Percentiles rank a stretch among this genome's conserved stretches.
phyloP scores from a whole-genome alignment of 2,797 vertebrate species.

The Onychomys leucogaster region DNA sequence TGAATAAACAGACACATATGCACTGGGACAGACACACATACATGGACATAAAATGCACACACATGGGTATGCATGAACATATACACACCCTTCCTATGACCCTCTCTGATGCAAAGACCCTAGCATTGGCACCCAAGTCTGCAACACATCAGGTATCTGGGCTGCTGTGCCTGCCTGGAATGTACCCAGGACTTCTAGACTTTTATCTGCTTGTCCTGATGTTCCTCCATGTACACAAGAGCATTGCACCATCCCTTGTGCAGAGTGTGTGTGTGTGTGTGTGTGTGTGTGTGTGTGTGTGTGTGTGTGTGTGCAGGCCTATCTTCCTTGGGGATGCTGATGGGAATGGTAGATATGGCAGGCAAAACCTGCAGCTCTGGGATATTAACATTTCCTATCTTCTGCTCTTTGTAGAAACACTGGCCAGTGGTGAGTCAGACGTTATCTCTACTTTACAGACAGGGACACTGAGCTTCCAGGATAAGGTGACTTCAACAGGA shows the following conservation, averaged over 20 bases:
- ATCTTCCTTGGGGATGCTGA: accelerated
- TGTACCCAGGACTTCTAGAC: background rate
- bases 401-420: background rate
- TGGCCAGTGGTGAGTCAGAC: background rate
- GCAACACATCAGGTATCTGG: background rate
- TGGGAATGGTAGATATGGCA: background rate
- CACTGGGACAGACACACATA: background rate
- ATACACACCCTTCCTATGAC: background rate
- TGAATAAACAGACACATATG: background rate
- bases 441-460: background rate
- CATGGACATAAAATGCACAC: background rate
- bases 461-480: background rate
- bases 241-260: background rate
- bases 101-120: background rate
- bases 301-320: background rate
- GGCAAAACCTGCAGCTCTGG: accelerated
- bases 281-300: background rate
- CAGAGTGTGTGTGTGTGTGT: background rate
- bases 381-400: background rate
- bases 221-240: background rate
- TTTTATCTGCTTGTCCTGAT: background rate
- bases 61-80: background rate
- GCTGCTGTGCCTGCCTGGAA: no score
- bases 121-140: background rate
- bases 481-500: background rate